Conservation (phyloP, 1,140 invertebrate genomes). For the Hylyphantes graminicola region DNA sequence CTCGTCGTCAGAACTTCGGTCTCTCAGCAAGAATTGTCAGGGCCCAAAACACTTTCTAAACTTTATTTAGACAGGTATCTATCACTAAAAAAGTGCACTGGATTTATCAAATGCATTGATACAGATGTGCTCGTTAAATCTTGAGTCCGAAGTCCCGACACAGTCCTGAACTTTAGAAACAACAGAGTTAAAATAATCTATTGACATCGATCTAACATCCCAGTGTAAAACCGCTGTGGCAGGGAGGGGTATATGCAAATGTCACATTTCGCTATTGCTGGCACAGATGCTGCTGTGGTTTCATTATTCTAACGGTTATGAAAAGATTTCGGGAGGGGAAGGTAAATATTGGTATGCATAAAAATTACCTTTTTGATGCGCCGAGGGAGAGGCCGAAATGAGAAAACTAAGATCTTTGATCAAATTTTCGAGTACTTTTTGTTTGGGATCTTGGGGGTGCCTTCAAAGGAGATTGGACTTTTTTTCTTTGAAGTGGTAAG, state of each 20-base stretch:
- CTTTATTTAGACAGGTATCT: too few relatives aligned
- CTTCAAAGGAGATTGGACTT: too few relatives aligned
- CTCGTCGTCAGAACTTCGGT: too few relatives aligned
- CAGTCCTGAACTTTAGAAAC: background rate
- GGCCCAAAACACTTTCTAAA: too few relatives aligned
- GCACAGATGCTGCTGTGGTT: conserved; percentile 16
- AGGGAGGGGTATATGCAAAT: conserved; percentile 35
- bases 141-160: background rate
- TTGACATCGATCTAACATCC: background rate
- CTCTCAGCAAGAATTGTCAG: too few relatives aligned
- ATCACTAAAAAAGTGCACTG: too few relatives aligned
- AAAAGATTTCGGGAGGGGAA: conserved; percentile 33
- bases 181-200: too few relatives aligned
- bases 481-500: too few relatives aligned
- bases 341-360: conserved; percentile 45
- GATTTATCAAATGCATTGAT: too few relatives aligned
- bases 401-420: conserved; percentile 1
- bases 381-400: background rate
- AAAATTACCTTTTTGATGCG: conserved; percentile 31
- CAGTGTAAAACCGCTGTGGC: conserved; percentile 15
- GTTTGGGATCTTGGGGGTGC: too few relatives aligned
- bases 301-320: conserved; percentile 33
- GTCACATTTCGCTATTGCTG: conserved; percentile 30
- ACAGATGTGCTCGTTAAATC: too few relatives aligned
- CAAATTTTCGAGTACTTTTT: background rate